Percentiles rank a stretch among this genome's conserved stretches.
Conservation (phyloP, 2,113 vertebrate genomes). For the Ciconia maguari region DNA sequence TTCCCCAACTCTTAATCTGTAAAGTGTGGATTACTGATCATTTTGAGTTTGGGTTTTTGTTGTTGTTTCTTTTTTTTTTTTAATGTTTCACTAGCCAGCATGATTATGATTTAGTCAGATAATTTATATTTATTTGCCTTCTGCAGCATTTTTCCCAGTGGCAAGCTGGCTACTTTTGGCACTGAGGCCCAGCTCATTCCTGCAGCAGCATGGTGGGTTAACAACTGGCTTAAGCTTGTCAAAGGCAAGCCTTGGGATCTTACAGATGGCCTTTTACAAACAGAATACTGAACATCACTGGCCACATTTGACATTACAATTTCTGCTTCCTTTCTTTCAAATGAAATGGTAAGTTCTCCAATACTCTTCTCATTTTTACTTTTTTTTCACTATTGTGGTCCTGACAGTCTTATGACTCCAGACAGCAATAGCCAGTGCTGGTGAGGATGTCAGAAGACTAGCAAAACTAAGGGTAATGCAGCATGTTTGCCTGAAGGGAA, state of each 20-base stretch:
- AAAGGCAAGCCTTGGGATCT: background rate
- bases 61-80: background rate
- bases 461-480: background rate
- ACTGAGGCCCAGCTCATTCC: background rate
- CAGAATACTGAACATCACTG: background rate
- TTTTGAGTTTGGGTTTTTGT: background rate
- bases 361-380: background rate
- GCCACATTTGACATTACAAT: background rate
- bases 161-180: background rate
- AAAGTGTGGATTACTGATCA: background rate
- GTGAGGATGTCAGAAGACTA: background rate
- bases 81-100: background rate
- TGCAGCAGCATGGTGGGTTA: background rate
- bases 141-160: background rate
- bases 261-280: background rate
- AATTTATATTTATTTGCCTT: background rate
- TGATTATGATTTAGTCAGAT: background rate
- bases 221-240: background rate
- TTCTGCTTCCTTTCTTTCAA: slow-evolving; percentile 25
- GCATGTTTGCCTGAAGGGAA: slow-evolving; percentile 13
- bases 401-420: slow-evolving; percentile 19
- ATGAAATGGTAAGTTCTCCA: background rate
- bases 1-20: background rate
- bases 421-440: slow-evolving; percentile 20
- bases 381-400: slow-evolving; percentile 6